These are phyloP conservation scores for Reinhardtius hippoglossoides DNA, from an alignment of 2,113 vertebrate genomes.

Conservation along the genomic window DNA sequence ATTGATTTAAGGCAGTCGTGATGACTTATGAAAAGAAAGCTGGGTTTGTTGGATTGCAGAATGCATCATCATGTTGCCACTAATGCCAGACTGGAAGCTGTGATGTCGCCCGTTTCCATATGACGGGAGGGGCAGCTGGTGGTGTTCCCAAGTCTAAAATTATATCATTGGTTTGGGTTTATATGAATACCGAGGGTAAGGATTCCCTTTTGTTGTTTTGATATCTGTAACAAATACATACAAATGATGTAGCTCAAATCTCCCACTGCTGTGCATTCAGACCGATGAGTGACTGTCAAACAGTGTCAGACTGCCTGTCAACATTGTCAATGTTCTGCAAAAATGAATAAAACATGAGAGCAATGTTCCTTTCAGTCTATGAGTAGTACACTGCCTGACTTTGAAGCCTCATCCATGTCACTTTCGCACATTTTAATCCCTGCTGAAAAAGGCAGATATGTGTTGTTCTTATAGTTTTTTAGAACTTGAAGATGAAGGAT, in stretches of 20 bases:
- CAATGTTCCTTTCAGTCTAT: neutral
- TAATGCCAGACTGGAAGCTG: constrained; percentile 44
- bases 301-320: constrained; percentile 12
- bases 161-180: constrained; percentile 3
- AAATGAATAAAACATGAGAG: constrained; percentile 17
- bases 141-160: constrained; percentile 21
- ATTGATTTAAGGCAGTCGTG: constrained; percentile 26
- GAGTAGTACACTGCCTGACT: neutral
- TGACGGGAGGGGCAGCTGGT: constrained; percentile 37
- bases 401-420: neutral
- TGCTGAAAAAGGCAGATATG: no score
- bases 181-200: neutral
- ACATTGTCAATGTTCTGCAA: neutral
- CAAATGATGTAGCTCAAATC: neutral
- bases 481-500: no score
- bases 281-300: neutral
- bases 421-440: neutral
- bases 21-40: constrained; percentile 36
- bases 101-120: constrained; percentile 42
- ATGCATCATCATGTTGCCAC: constrained; percentile 48
- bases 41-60: constrained; percentile 26
- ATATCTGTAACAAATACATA: neutral
- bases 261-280: neutral
- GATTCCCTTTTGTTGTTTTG: neutral
- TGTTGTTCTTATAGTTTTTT: neutral